Conservation (phyloP, 2,888 invertebrate species). For the Hemicrepidius hirtus region DNA sequence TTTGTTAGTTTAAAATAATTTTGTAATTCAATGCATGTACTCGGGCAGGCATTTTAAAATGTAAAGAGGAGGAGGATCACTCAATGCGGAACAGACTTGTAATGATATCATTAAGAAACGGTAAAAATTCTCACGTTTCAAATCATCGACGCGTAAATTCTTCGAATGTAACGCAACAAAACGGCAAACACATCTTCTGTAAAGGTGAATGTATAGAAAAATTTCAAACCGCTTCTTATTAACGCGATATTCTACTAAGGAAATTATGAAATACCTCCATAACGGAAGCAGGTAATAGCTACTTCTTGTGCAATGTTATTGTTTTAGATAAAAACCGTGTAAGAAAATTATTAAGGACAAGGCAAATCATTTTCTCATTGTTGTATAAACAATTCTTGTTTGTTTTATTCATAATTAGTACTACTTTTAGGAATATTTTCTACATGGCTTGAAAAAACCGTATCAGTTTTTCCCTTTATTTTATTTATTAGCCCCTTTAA, state of each 20-base stretch:
- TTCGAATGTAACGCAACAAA: conserved; percentile 13
- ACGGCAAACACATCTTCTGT: conserved; percentile 14
- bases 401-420: no score
- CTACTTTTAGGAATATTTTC: no score
- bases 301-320: conserved; percentile 22
- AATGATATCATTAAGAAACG: conserved; percentile 29
- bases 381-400: no score
- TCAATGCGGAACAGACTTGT: conserved; percentile 3
- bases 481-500: no score
- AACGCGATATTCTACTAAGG: conserved; percentile 3
- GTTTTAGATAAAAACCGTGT: conserved; percentile 6
- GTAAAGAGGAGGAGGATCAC: neutral
- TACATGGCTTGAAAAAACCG: no score
- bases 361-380: neutral
- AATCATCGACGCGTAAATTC: conserved; percentile 41
- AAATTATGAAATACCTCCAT: conserved; percentile 11
- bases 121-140: conserved; percentile 38
- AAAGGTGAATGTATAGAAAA: conserved; percentile 15
- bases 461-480: no score
- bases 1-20: no score
- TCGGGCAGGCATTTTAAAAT: neutral
- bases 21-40: no score
- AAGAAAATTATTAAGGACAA: conserved; percentile 22
- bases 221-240: neutral
- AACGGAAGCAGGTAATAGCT: conserved; percentile 11